A percentile compares a stretch with the other conserved stretches of the same genome.
Evolutionary conservation across 2,113 vertebrate species (phyloP).

Genomic region (Dasypus novemcinctus): DNA sequence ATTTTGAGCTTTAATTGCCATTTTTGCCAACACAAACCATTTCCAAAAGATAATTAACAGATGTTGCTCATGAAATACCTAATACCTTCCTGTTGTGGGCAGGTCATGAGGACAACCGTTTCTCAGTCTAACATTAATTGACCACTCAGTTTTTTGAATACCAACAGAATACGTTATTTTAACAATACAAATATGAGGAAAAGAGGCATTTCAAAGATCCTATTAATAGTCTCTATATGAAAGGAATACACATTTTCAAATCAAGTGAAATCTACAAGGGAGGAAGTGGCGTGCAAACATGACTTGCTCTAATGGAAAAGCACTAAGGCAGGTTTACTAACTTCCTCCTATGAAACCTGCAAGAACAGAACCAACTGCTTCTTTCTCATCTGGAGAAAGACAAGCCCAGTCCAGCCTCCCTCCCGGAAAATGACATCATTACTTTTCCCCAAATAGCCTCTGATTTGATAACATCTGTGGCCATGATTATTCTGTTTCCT

Average conservation of each 20-base stretch:
- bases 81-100: constrained; percentile 20
- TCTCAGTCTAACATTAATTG: not conserved
- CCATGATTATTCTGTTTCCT: not conserved
- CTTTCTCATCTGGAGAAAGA: not conserved
- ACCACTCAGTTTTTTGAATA: constrained; percentile 12
- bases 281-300: not conserved
- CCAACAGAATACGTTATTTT: constrained; percentile 29
- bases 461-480: not conserved
- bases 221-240: constrained; percentile 30
- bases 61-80: not conserved
- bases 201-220: constrained; percentile 39
- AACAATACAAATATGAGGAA: constrained; percentile 22
- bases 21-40: constrained; percentile 40
- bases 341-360: not conserved
- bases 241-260: constrained; percentile 33
- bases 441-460: not conserved
- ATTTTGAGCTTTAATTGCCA: constrained; percentile 8
- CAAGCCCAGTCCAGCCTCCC: not conserved
- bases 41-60: constrained; percentile 50
- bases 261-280: not conserved
- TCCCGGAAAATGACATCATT: not conserved
- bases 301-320: not conserved
- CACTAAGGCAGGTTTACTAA: not conserved
- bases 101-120: constrained; percentile 1
- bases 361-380: not conserved